Base-by-base conservation (phyloP, 2,113 vertebrate species). In the Natator depressus region DNA sequence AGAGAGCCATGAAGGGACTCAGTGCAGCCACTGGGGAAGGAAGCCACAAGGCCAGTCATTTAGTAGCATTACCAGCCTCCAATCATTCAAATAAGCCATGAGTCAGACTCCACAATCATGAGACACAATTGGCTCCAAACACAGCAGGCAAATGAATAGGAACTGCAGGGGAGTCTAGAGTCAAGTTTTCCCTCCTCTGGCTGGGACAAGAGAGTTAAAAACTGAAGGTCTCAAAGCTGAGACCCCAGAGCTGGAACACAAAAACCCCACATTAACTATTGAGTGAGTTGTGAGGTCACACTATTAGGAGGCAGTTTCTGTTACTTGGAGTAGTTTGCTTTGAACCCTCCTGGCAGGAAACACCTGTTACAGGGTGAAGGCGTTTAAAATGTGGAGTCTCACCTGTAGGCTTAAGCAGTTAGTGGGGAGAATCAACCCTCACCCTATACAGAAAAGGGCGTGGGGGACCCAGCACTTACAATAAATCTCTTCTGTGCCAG, bases 381-480 rank as follows among this genome's bases (percentile, higher is more conserved):
- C 1, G 29, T 31, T 29, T 16, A 42, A 42, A 42, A 5, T 42
- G 42, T 42, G 42, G 5, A 42, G 42, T 42, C 42, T 42, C 42
- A 42, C 42, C 42, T 42, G 42, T 42, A 42, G 42, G 42, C 42
- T 42, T 42, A 42, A 42, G 5, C 42, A 42, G 62, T n/a, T n/a
- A n/a, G 62, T 31, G 17, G 16, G 3, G 29, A 69, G 62, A 69
- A n/a, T 35, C 16, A 65, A 1, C 31, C 31, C 16, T 65, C 9
- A 19, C 16, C 2, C 31, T n/a, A 16, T 6, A 17, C n/a, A 7
- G 16, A 1, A 19, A 17, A 2, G 12, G 3, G 31, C 6, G 31
- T 6, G 7, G 55, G 24, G 3, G 17, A 16, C 6, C 29, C 35
- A 65, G 31, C 35, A 17, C 62, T 65, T 35, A n/a, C 17, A 65